phyloP scores from a whole-genome alignment of 1,140 invertebrate genomes.

The Zaprionus lachaisei region DNA sequence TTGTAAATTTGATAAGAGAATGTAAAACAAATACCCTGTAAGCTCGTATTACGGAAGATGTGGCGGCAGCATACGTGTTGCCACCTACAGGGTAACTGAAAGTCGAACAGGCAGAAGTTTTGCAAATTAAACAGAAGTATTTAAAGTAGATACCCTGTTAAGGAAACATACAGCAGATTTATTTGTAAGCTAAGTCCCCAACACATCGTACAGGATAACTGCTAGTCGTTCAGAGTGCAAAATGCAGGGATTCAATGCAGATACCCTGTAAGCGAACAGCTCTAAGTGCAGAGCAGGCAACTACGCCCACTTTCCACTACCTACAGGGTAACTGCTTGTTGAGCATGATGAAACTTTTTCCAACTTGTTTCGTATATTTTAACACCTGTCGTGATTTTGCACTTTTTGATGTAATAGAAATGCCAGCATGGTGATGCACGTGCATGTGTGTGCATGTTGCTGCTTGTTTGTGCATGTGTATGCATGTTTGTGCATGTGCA shows the following conservation, averaged over 20 bases:
- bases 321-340: neutral
- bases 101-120: too few species aligned
- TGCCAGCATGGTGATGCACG: constrained; percentile 32
- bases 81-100: too few species aligned
- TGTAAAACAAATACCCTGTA: neutral
- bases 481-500: neutral
- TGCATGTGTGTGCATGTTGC: neutral
- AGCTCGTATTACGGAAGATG: too few species aligned
- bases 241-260: neutral
- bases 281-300: neutral
- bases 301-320: neutral
- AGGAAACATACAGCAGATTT: neutral
- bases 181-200: too few species aligned
- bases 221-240: neutral
- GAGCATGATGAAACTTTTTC: neutral
- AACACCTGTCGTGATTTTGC: constrained; percentile 65
- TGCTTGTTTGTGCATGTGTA: constrained; percentile 20
- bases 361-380: constrained; percentile 20
- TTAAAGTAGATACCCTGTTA: too few species aligned
- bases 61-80: too few species aligned
- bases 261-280: neutral
- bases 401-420: constrained; percentile 66
- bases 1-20: too few species aligned
- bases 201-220: neutral
- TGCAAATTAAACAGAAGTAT: too few species aligned